Percentiles rank a stretch among this genome's conserved stretches.
phyloP scores from a whole-genome alignment of 2,888 invertebrate species.

The Beris morrisii region DNA sequence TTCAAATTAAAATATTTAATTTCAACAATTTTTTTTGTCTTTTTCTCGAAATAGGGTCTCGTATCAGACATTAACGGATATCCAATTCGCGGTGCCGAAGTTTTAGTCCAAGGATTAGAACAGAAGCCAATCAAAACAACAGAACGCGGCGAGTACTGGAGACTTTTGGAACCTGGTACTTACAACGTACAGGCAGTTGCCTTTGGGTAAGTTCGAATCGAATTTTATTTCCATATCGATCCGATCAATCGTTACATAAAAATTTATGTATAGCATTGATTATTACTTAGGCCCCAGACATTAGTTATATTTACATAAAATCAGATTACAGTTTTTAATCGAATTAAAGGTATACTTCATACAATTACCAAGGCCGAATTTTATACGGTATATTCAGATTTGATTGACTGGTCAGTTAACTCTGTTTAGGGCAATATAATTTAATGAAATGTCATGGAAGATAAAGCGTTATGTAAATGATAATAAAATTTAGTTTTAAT shows the following conservation, averaged over 20 bases:
- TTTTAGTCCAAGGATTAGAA: conserved; percentile 74
- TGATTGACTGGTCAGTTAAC: too few relatives aligned
- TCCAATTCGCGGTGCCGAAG: conserved; percentile 66
- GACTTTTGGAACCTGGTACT: conserved; percentile 83
- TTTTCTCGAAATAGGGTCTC: conserved; percentile 45
- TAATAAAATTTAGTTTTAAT: too few relatives aligned
- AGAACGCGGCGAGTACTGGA: conserved; percentile 88
- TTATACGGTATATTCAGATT: too few relatives aligned
- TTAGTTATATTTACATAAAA: too few relatives aligned
- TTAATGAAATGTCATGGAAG: too few relatives aligned
- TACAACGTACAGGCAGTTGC: conserved; percentile 76
- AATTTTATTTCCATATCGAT: conserved; percentile 29
- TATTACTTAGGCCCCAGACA: too few relatives aligned
- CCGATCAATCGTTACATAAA: conserved; percentile 13
- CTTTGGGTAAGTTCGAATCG: conserved; percentile 63
- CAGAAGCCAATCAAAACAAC: conserved; percentile 80
- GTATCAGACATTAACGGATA: conserved; percentile 54
- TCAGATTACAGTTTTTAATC: too few relatives aligned
- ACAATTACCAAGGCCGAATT: too few relatives aligned
- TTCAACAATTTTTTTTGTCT: conserved; percentile 8
- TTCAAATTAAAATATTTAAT: not conserved
- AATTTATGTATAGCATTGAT: too few relatives aligned
- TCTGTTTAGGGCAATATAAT: too few relatives aligned
- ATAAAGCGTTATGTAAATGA: too few relatives aligned
- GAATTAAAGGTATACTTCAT: too few relatives aligned